These are phyloP conservation scores for Bunonema sp. DNA, from an alignment of 2,888 invertebrate genomes.

Conservation along the genomic window DNA sequence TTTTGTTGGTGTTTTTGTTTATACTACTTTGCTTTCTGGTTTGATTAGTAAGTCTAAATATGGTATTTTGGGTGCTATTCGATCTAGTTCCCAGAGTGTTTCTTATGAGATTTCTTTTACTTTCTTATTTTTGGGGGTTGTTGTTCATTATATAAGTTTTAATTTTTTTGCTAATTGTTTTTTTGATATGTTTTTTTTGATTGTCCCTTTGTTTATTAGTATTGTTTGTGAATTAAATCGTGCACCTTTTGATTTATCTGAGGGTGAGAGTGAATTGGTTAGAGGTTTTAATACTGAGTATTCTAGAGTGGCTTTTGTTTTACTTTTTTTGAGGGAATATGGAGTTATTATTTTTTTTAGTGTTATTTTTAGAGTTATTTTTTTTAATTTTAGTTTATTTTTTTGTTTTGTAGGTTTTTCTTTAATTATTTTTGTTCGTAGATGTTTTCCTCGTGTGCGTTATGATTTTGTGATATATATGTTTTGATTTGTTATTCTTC, in stretches of 20 bases:
- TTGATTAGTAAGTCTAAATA: conserved; percentile 50
- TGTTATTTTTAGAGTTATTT: conserved; percentile 19
- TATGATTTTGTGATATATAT: conserved; percentile 18
- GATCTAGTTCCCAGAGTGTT: too few species aligned
- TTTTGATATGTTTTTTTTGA: conserved; percentile 12
- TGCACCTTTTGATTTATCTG: conserved; percentile 25
- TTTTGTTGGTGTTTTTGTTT: conserved; percentile 25
- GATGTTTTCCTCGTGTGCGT: conserved; percentile 21
- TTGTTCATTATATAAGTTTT: conserved; percentile 20
- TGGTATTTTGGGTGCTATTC: conserved; percentile 45
- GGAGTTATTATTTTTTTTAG: conserved; percentile 25
- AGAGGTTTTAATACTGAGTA: conserved; percentile 24
- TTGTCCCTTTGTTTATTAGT: conserved; percentile 25
- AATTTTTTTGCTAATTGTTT: conserved; percentile 19
- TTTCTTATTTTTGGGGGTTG: conserved; percentile 17
- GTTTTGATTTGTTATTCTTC: conserved; percentile 18
- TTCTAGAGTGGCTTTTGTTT: conserved; percentile 28
- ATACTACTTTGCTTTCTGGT: conserved; percentile 21
- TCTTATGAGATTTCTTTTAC: conserved; percentile 28
- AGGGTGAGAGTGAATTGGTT: conserved; percentile 28
- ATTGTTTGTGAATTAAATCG: too few species aligned
- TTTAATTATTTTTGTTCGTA: conserved; percentile 20
- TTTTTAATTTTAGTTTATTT: conserved; percentile 19
- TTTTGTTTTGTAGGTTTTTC: conserved; percentile 12
- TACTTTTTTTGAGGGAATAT: too few species aligned